Percentiles rank a stretch among this genome's conserved stretches.
Conservation (phyloP, 1,140 invertebrate species). For the Atta texana region DNA sequence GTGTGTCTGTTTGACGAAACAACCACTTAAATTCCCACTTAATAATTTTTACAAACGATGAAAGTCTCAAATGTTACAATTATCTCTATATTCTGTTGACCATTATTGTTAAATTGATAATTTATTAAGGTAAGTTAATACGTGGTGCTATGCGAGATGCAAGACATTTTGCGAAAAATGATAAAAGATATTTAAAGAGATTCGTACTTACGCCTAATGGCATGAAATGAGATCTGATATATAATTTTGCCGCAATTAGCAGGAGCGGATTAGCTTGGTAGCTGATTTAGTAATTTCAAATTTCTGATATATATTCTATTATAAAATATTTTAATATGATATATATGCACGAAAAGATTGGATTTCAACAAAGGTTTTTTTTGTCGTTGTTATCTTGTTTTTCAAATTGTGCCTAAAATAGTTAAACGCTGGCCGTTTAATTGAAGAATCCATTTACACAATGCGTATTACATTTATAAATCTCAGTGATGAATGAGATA, state of each 20-base stretch:
- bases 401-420: slow-evolving; percentile 11
- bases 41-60: slow-evolving; percentile 44
- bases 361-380: neutral
- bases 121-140: slow-evolving; percentile 3
- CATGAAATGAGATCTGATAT: slow-evolving; percentile 34
- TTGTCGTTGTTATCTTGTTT: neutral
- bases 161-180: slow-evolving; percentile 35
- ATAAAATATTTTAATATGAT: slow-evolving; percentile 1
- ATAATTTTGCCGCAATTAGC: neutral
- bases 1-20: slow-evolving; percentile 52
- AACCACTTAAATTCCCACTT: slow-evolving; percentile 55
- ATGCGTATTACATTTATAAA: neutral
- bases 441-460: slow-evolving; percentile 12
- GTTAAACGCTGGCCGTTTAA: slow-evolving; percentile 36
- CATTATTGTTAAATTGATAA: neutral
- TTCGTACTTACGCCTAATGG: slow-evolving; percentile 68
- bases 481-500: neutral
- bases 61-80: slow-evolving; percentile 13
- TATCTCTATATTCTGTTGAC: slow-evolving; percentile 15
- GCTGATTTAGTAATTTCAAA: neutral
- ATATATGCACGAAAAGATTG: neutral
- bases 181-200: slow-evolving; percentile 26
- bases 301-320: neutral
- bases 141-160: slow-evolving; percentile 38
- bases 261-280: neutral